Evolutionary conservation across 1,140 invertebrate species (phyloP), one percentile per base, ranked within the genome.

Genomic region (Tyrophagus putrescentiae): DNA sequence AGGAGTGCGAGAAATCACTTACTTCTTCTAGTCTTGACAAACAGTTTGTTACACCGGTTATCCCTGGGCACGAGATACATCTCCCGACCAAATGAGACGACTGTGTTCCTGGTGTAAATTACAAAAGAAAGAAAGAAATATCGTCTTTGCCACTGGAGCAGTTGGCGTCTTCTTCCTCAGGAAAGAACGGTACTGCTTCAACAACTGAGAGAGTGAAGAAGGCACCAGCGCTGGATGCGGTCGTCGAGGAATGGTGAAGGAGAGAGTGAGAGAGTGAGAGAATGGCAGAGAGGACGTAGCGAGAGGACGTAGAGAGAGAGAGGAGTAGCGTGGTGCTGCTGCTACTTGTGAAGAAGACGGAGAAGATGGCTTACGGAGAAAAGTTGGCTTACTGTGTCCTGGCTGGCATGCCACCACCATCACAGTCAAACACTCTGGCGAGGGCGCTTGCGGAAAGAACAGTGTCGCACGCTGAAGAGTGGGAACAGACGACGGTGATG

Each of bases 21-120:
- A 85, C 84, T 84, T 79, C 84, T 77, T 68, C 84, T 76, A 64
- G 84, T 83, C 78, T 87, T 87, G 52, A 83, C 83, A 64, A 85
- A 83, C 68, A 86, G 84, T 76, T 87, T 86, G 73, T 82, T 86
- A 53, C 84, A 83, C 58, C 83, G 83, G 76, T 85, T 85, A 60
- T 52, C 60, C 32, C 57, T 61, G 32, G 82, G 82, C 65, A 87
- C 81, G 66, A 84, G 85, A 76, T 87, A 87, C 84, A 87, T 86
- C 67, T 9, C n/a, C 61, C 58, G 29, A 23, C n/a, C 36, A 39
- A 39, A 13, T 39, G n/a, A 13, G 23, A 5, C 31, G 6, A 27
- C n/a, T 6, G 6, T 48, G 5, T 48, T n/a, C 31, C 6, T 48
- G 6, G 6, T 6, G 5, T 48, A n/a, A 48, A 7, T 6, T 48